Conservation (phyloP, 1,140 invertebrate species). For the Bombus picipes region DNA sequence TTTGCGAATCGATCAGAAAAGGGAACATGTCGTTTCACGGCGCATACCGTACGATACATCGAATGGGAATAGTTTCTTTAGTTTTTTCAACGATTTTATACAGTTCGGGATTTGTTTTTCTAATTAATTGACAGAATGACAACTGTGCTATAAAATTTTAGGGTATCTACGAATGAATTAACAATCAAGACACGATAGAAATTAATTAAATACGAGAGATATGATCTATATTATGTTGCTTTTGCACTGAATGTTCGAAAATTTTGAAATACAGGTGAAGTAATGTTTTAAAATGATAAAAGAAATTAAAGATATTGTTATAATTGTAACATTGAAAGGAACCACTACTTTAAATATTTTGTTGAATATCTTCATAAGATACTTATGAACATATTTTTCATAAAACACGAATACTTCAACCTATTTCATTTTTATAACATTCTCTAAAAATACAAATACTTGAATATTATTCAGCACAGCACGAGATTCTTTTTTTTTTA, state of each 20-base stretch:
- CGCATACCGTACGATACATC: not conserved
- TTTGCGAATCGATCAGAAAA: not conserved
- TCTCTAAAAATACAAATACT: not conserved
- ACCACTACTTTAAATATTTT: not conserved
- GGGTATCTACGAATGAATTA: not conserved
- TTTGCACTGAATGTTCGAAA: no score
- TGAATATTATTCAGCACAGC: no score
- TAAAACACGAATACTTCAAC: not conserved
- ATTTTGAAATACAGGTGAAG: no score
- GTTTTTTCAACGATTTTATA: not conserved
- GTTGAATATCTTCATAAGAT: not conserved
- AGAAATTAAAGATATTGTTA: not conserved
- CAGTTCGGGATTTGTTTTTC: not conserved
- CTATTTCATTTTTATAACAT: not conserved
- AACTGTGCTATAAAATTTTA: not conserved
- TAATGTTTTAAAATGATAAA: no score
- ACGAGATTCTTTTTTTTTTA: not conserved
- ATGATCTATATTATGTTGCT: no score
- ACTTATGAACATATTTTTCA: not conserved
- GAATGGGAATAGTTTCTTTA: not conserved
- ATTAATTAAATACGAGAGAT: not conserved
- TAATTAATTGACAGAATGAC: not conserved
- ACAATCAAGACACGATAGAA: not conserved
- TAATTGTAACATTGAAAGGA: not conserved
- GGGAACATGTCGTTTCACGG: not conserved